Conservation (phyloP, 2,888 invertebrate species). For the Leucophora obtusa region DNA sequence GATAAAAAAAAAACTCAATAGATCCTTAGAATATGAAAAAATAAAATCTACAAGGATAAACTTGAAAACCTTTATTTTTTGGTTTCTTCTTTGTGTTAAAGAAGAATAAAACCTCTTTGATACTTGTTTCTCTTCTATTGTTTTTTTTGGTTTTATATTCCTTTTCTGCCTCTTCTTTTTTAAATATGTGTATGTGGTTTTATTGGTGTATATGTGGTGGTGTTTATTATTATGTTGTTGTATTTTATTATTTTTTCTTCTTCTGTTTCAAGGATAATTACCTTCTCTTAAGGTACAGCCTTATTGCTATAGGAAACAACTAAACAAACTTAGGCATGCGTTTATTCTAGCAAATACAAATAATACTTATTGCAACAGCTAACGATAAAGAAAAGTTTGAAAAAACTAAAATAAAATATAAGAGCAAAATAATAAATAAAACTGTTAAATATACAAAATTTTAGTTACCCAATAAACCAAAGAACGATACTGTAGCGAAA, state of each 20-base stretch:
- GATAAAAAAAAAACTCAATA: constrained; percentile 46
- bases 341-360: constrained; percentile 22
- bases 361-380: neutral
- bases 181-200: constrained; percentile 28
- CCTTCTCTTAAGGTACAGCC: constrained; percentile 52
- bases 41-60: constrained; percentile 56
- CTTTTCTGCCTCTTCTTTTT: constrained; percentile 14
- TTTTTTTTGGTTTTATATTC: neutral
- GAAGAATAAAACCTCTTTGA: constrained; percentile 46
- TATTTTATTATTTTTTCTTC: constrained; percentile 24
- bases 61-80: constrained; percentile 31
- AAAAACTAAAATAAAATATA: no score
- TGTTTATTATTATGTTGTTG: constrained; percentile 21
- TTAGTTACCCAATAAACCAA: no score
- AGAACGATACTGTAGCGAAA: no score
- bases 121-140: constrained; percentile 29
- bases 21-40: constrained; percentile 42
- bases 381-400: no score
- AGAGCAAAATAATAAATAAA: no score
- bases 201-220: constrained; percentile 21
- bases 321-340: constrained; percentile 17
- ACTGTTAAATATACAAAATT: no score
- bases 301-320: constrained; percentile 17
- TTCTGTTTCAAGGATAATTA: constrained; percentile 58
- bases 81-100: constrained; percentile 31